A percentile compares a stretch with the other conserved stretches of the same genome.
Conservation (phyloP, 2,888 invertebrate species). For the Leptopilina drosophilae region DNA sequence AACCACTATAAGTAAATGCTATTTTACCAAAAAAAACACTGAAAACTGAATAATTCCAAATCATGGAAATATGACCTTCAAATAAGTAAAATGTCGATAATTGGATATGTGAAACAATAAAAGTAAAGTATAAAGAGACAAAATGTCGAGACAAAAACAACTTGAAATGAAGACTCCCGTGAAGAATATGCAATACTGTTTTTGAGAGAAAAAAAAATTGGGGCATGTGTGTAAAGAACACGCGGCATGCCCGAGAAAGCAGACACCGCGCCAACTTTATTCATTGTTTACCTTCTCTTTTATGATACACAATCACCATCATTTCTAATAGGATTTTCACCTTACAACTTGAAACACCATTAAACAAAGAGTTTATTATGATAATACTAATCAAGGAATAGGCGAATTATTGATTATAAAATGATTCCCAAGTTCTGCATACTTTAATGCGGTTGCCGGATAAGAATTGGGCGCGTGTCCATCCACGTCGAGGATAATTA, state of each 20-base stretch:
- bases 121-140: background rate
- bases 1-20: background rate
- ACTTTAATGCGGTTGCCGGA: conserved; percentile 44
- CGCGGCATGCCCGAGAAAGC: conserved; percentile 45
- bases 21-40: background rate
- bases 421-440: conserved; percentile 27
- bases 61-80: conserved; percentile 32
- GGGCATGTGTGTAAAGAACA: conserved; percentile 41
- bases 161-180: background rate
- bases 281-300: conserved; percentile 47
- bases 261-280: conserved; percentile 48
- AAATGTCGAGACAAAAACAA: background rate
- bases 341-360: background rate
- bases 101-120: background rate
- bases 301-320: conserved; percentile 8
- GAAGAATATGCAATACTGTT: background rate
- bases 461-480: conserved; percentile 52
- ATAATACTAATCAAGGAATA: background rate
- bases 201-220: conserved; percentile 7
- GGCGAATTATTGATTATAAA: conserved; percentile 35
- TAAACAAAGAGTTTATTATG: background rate
- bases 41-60: background rate
- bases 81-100: background rate
- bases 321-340: background rate
- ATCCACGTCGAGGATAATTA: conserved; percentile 23